These are phyloP conservation scores for Engystomops pustulosus DNA, from an alignment of 2,113 vertebrate species.

Conservation along the genomic window DNA sequence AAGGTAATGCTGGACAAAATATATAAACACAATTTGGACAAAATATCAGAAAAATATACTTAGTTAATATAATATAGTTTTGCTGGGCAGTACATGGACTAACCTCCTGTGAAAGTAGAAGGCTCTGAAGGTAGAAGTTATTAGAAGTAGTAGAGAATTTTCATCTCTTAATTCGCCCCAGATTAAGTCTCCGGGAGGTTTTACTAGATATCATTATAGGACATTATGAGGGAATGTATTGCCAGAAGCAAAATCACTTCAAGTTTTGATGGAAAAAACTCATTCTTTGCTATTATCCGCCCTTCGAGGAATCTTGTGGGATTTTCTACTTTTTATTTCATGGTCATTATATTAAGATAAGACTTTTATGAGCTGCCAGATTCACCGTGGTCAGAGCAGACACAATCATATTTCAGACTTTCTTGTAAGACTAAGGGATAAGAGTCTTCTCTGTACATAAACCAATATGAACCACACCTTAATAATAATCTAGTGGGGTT, in stretches of 20 bases:
- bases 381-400: not conserved
- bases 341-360: not conserved
- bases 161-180: constrained; percentile 15
- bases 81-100: too few species aligned
- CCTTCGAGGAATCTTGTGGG: not conserved
- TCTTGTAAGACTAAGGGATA: not conserved
- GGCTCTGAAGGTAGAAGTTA: not conserved
- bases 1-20: too few species aligned
- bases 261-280: not conserved
- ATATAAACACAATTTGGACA: too few species aligned
- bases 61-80: too few species aligned
- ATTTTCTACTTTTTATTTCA: not conserved
- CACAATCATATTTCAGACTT: not conserved
- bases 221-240: constrained; percentile 32
- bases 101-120: not conserved
- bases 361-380: constrained; percentile 3
- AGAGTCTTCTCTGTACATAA: not conserved
- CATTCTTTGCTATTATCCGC: not conserved
- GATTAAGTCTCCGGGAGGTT: constrained; percentile 13
- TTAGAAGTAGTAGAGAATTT: constrained; percentile 8
- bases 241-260: not conserved
- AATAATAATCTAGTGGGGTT: not conserved
- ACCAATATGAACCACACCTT: constrained; percentile 21
- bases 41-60: too few species aligned
- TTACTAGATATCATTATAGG: constrained; percentile 17